phyloP scores from a whole-genome alignment of 2,797 vertebrate species.

The Nannoperca australis region DNA sequence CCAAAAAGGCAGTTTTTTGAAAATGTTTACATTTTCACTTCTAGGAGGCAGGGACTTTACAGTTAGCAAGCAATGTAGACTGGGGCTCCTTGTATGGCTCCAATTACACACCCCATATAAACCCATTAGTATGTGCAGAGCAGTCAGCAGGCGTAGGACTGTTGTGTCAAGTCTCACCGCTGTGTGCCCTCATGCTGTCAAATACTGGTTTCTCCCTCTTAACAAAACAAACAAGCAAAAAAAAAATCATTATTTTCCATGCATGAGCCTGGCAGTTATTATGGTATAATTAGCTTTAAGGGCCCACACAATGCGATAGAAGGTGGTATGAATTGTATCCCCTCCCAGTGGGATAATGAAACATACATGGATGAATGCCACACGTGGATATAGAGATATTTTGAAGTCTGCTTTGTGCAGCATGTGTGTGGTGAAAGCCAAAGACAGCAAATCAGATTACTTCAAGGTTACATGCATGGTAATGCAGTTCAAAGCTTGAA shows the following conservation, averaged over 20 bases:
- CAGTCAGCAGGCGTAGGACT: conserved; percentile 13
- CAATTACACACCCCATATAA: conserved; percentile 32
- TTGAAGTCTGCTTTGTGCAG: conserved; percentile 8
- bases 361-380: background rate
- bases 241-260: conserved; percentile 8
- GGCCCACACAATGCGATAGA: conserved; percentile 32
- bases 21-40: conserved; percentile 3
- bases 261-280: conserved; percentile 40
- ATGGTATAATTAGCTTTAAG: conserved; percentile 59
- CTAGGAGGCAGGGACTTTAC: background rate
- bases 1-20: background rate
- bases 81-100: background rate
- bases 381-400: conserved; percentile 1
- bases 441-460: conserved; percentile 1
- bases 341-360: conserved; percentile 23
- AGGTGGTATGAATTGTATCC: conserved; percentile 36
- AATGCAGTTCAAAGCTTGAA: conserved; percentile 8
- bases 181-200: conserved; percentile 24
- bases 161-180: conserved; percentile 28
- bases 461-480: conserved; percentile 26
- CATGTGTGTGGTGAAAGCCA: background rate
- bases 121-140: conserved; percentile 29
- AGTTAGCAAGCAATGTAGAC: conserved; percentile 19
- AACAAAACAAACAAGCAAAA: conserved; percentile 29
- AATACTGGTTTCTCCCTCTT: conserved; percentile 13